Base-by-base conservation (phyloP, 2,888 invertebrate species). In the Iselma pallidipennis region DNA sequence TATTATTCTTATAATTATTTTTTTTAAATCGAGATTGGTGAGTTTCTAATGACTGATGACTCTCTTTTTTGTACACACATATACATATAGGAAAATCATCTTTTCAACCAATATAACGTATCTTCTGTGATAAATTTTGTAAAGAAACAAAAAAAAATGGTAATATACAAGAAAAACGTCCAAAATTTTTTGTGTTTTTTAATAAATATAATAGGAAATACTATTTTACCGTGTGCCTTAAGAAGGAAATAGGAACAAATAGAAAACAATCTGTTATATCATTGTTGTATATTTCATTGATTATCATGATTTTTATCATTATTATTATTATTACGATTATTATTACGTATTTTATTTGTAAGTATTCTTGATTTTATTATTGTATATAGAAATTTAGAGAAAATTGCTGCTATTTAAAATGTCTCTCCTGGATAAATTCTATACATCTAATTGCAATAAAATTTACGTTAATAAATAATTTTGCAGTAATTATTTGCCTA, bases 81-180 rank as follows among this genome's bases (percentile, higher is more conserved):
- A 28, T 28, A 28, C 28, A 28, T 28, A 28, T 12, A n/a, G n/a
- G n/a, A n/a, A n/a, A n/a, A n/a, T n/a, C n/a, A n/a, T n/a, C n/a
- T n/a, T n/a, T n/a, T n/a, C 45, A 23, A 45, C n/a, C n/a, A n/a
- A n/a, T n/a, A n/a, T 45, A 5, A 28, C 21, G 45, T 45, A 45
- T 45, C 45, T 45, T 45, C 45, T 45, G 45, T 45, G 45, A 45
- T 45, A 45, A 45, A 45, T 45, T 45, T 45, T 45, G n/a, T 45
- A 45, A n/a, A 19, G 6, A 3, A 6, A 12, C n/a, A n/a, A 45
- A 23, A 23, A n/a, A 12, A 9, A 19, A 19, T 42, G 19, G 19
- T 19, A 42, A 42, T 19, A 42, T n/a, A 37, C 9, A 37, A 7
- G 16, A 6, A 14, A 14, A 7, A 42, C 42, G 42, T 42, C 19